These are phyloP conservation scores for Anagrus nilaparvatae DNA, from an alignment of 1,140 invertebrate genomes.

Conservation along the genomic window DNA sequence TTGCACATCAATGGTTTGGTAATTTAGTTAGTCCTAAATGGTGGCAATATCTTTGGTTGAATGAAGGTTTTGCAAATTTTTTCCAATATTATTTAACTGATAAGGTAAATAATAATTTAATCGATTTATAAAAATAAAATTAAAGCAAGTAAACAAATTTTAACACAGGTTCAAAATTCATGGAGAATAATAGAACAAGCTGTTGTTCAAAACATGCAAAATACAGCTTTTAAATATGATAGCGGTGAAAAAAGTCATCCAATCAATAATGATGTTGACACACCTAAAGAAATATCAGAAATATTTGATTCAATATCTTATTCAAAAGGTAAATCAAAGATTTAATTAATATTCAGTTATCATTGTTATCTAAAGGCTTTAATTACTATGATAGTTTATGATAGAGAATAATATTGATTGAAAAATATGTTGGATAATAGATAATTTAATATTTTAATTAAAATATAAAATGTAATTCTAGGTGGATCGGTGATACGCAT, in stretches of 20 bases:
- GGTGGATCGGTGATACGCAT: too few species aligned
- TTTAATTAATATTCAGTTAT: not conserved
- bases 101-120: conserved; percentile 18
- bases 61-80: conserved; percentile 59
- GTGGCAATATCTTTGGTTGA: conserved; percentile 59
- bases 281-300: conserved; percentile 59
- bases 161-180: conserved; percentile 40
- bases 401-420: too few species aligned
- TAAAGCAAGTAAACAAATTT: not conserved
- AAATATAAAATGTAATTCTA: too few species aligned
- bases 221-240: conserved; percentile 54
- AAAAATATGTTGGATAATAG: too few species aligned
- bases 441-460: too few species aligned
- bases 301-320: conserved; percentile 79
- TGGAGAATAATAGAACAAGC: conserved; percentile 78
- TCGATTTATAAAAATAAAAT: not conserved
- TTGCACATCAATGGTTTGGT: conserved; percentile 53
- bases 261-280: conserved; percentile 60
- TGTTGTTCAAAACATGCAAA: conserved; percentile 55
- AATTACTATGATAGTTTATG: too few species aligned
- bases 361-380: too few species aligned
- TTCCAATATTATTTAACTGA: conserved; percentile 59
- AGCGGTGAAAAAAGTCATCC: conserved; percentile 55
- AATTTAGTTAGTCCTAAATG: conserved; percentile 52
- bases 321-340: conserved; percentile 49